phyloP scores from a whole-genome alignment of 2,113 vertebrate genomes.

The Ochotona curzoniae region DNA sequence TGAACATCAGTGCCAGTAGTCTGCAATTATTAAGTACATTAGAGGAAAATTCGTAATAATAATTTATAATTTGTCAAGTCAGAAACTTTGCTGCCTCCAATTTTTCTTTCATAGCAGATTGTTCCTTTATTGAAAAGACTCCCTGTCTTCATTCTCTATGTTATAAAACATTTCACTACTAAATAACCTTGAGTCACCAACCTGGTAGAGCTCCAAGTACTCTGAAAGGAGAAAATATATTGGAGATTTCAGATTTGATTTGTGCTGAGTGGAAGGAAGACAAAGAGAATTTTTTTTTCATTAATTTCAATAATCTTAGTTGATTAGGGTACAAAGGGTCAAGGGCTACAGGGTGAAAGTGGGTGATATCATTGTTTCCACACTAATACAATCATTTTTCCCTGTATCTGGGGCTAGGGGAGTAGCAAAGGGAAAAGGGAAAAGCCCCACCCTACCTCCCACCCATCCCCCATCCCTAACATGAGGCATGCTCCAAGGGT shows the following conservation, averaged over 20 bases:
- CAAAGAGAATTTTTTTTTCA: background rate
- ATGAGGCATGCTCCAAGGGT: too few relatives aligned
- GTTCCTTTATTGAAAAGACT: conserved; percentile 55
- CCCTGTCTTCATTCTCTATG: conserved; percentile 6
- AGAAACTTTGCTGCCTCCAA: conserved; percentile 64
- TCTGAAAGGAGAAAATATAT: conserved; percentile 43
- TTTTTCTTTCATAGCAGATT: conserved; percentile 62
- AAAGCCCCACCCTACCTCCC: too few relatives aligned
- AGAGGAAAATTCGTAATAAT: conserved; percentile 63
- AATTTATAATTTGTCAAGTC: conserved; percentile 68
- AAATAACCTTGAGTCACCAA: conserved; percentile 66
- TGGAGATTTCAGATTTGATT: conserved; percentile 35
- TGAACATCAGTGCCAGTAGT: conserved; percentile 39
- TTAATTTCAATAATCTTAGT: too few relatives aligned
- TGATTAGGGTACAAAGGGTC: too few relatives aligned
- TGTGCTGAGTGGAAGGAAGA: background rate
- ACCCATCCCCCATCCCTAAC: too few relatives aligned
- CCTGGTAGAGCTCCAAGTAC: conserved; percentile 1
- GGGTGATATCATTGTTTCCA: too few relatives aligned
- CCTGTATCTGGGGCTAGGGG: too few relatives aligned
- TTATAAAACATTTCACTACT: conserved; percentile 63
- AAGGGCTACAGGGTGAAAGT: too few relatives aligned
- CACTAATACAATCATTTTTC: too few relatives aligned
- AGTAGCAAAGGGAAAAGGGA: too few relatives aligned
- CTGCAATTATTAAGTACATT: conserved; percentile 54